Evolutionary conservation across 92 coral and sea anemone species (phyloP), one percentile per base, ranked within the genome.

Genomic region (Blastomussa wellsi): DNA sequence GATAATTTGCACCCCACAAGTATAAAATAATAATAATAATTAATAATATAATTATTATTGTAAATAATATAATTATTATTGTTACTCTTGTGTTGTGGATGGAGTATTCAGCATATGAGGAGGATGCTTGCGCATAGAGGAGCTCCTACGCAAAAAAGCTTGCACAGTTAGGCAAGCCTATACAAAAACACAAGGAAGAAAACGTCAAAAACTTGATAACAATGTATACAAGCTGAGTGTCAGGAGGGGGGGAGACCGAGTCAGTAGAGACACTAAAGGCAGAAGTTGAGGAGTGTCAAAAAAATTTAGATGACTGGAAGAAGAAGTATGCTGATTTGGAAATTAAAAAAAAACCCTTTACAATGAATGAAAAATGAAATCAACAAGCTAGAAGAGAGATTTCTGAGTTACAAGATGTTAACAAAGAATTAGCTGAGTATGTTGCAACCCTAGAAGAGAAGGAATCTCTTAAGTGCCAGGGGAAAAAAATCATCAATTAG

Each of bases 351-450:
- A 91, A 47, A 80, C 74, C 15, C 28, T 91, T 2, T 91, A 80
- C 64, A 74, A 88, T 73, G 87, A 87, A n/a, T n/a, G n/a, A n/a
- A n/a, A n/a, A 31, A 91, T 15, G 89, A 88, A 80, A 88, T 67
- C 26, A 80, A 84, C 17, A 74, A 77, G 55, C 79, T 91, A 19
- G 87, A 49, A 69, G 83, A 75, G 89, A 87, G 57, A 80, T 87
- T 47, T 53, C 65, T 19, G 94, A 91, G 57, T 48, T 79, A 78
- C 64, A 87, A 70, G 62, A 76, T 29, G 71, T 85, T 1, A 91
- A 91, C 68, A 86, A 89, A 84, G 87, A 84, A 12, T 60, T 92
- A 51, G 84, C 85, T 26, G 89, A 68, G 5, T 92, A 92, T 83
- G 83, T 92, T 79, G 87, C 74, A 79, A 75, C 65, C 73, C 86